Base-by-base conservation (phyloP, 1,140 invertebrate species). In the Drosophila littoralis region DNA sequence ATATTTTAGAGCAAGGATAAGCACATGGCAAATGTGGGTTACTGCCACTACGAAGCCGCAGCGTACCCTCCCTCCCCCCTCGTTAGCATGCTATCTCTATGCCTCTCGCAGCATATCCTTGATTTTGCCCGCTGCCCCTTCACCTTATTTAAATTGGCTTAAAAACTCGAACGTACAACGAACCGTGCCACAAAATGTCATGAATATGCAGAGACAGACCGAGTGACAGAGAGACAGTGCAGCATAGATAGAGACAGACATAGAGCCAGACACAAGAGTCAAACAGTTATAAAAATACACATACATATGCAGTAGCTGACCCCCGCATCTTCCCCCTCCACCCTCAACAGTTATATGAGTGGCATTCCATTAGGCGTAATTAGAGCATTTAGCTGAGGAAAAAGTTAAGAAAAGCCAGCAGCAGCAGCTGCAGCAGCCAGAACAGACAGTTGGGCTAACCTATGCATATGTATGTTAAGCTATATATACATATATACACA, bases 311-410 rank as follows among this genome's bases (percentile, higher is more conserved):
- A 74, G 42, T 28, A 28, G 5, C 38, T 22, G 40, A 50, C 60
- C 65, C 52, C 46, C 58, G 6, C 15, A n/a, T n/a, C n/a, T 17
- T 2, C 22, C 22, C 22, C 1, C 22, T 9, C 57, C 50, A 2
- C 13, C 15, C 10, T 12, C 22, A 35, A 59, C 42, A 35, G 40
- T 55, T 42, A 32, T 45, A 54, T 60, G 63, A 77, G 74, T 77
- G 77, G 77, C 76, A 78, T 88, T 88, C 84, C 84, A 88, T 88
- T 88, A 88, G 84, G 67, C 84, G 84, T 88, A 88, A 88, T 88
- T 89, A 88, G 84, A 88, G 84, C 84, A 88, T 84, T 88, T 88
- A 88, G 75, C 84, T 72, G 69, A 45, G 76, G 80, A 79, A 82
- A 82, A 88, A 88, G 79, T 81, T 86, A 79, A 88, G 77, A 81